A percentile compares a stretch with the other conserved stretches of the same genome.
Evolutionary conservation across 1,140 invertebrate species (phyloP).

Genomic region (Thaumetopoea pityocampa): DNA sequence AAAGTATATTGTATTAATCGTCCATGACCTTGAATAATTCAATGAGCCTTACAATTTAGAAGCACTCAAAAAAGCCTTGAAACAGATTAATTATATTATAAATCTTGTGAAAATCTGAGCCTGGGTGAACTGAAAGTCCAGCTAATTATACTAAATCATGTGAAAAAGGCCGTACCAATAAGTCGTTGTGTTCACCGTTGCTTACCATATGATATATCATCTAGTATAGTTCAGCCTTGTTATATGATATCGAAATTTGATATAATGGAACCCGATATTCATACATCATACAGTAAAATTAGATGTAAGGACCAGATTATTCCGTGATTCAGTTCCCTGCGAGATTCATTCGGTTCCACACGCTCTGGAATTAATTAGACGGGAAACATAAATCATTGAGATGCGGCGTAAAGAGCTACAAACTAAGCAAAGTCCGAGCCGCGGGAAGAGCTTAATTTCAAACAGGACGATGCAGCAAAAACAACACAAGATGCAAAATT

Average conservation of each 20-base stretch:
- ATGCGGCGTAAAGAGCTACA: conserved; percentile 59
- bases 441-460: conserved; percentile 57
- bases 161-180: conserved; percentile 31
- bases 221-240: conserved; percentile 66
- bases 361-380: conserved; percentile 20
- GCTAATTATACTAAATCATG: conserved; percentile 32
- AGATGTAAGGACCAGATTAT: conserved; percentile 35
- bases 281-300: conserved; percentile 42
- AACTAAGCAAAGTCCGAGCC: conserved; percentile 26
- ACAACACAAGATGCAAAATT: conserved; percentile 43
- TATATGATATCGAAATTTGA: conserved; percentile 59
- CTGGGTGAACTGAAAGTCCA: conserved; percentile 31
- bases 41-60: conserved; percentile 6
- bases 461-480: conserved; percentile 58
- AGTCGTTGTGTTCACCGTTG: conserved; percentile 56
- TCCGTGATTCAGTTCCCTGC: conserved; percentile 36
- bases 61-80: conserved; percentile 22
- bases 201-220: conserved; percentile 65
- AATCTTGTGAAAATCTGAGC: conserved; percentile 33
- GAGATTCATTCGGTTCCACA: conserved; percentile 34
- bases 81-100: conserved; percentile 30
- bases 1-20: background rate
- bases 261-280: conserved; percentile 45
- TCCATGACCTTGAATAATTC: conserved; percentile 3
- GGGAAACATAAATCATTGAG: background rate